A percentile compares a stretch with the other conserved stretches of the same genome.
These are phyloP conservation scores for Nomada ruficornis DNA, from an alignment of 2,888 invertebrate genomes.

Conservation along the genomic window DNA sequence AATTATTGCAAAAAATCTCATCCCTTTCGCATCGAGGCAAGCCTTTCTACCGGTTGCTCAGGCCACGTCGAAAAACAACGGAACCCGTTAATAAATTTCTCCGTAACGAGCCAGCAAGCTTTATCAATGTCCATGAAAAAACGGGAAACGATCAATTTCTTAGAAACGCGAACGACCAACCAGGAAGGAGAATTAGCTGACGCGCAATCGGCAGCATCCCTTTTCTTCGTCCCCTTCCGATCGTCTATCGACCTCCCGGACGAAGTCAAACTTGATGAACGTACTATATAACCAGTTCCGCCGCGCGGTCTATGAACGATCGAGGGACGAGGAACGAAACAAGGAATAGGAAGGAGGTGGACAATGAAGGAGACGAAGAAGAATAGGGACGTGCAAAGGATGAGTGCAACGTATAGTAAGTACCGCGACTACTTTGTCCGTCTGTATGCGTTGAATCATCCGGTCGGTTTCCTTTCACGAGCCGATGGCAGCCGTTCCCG, in stretches of 20 bases:
- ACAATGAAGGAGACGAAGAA: constrained; percentile 60
- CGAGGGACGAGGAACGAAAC: constrained; percentile 25
- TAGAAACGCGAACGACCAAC: constrained; percentile 26
- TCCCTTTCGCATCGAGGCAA: background rate
- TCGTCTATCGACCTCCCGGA: constrained; percentile 14
- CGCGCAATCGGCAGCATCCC: constrained; percentile 29
- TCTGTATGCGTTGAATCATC: constrained; percentile 79
- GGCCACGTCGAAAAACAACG: background rate
- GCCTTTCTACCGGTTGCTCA: background rate
- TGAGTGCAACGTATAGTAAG: constrained; percentile 64
- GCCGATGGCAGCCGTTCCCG: constrained; percentile 80
- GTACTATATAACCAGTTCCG: constrained; percentile 50
- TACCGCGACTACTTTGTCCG: constrained; percentile 77
- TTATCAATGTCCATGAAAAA: constrained; percentile 33
- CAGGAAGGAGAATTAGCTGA: constrained; percentile 49
- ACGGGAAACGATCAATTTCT: constrained; percentile 45
- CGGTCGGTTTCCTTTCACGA: constrained; percentile 82
- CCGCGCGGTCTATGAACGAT: constrained; percentile 35
- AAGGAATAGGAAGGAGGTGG: constrained; percentile 42
- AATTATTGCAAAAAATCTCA: constrained; percentile 14
- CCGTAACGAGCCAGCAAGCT: constrained; percentile 15
- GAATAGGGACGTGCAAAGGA: constrained; percentile 52
- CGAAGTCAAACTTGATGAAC: constrained; percentile 62
- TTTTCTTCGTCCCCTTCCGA: constrained; percentile 30
- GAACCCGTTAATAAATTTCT: constrained; percentile 33